Conservation (phyloP, 1,140 invertebrate species). For the Daktulosphaira vitifoliae region DNA sequence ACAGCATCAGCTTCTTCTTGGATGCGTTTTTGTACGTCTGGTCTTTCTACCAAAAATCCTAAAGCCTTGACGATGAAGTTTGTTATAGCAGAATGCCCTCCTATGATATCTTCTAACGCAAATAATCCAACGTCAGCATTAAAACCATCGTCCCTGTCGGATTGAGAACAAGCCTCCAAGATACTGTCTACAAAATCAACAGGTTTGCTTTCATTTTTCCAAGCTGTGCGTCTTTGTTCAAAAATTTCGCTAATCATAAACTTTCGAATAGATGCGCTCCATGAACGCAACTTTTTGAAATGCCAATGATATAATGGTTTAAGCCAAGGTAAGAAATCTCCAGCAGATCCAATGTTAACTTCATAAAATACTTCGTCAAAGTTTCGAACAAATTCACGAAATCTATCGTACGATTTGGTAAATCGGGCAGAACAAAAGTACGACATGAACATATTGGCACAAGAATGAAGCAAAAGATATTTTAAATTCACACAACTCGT, state of each 20-base stretch:
- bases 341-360: conserved; percentile 77
- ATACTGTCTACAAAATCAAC: conserved; percentile 65
- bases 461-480: conserved; percentile 37
- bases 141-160: conserved; percentile 53
- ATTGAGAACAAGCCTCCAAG: conserved; percentile 55
- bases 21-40: conserved; percentile 55
- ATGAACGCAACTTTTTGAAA: conserved; percentile 57
- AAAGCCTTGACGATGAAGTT: conserved; percentile 66
- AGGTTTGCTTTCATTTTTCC: conserved; percentile 35
- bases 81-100: conserved; percentile 76
- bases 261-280: conserved; percentile 59
- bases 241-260: conserved; percentile 68
- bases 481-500: conserved; percentile 40
- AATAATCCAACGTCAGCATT: conserved; percentile 48
- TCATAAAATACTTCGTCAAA: conserved; percentile 85
- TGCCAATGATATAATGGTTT: conserved; percentile 61
- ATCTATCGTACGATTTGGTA: conserved; percentile 54
- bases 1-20: conserved; percentile 59
- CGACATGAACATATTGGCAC: conserved; percentile 68
- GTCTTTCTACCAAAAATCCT: conserved; percentile 55
- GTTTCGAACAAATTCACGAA: conserved; percentile 55
- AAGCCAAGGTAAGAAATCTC: conserved; percentile 81
- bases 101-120: conserved; percentile 75
- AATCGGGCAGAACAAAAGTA: conserved; percentile 75
- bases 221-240: conserved; percentile 49